Conservation (phyloP, 2,888 invertebrate species). For the Rhaphigaster nebulosa region DNA sequence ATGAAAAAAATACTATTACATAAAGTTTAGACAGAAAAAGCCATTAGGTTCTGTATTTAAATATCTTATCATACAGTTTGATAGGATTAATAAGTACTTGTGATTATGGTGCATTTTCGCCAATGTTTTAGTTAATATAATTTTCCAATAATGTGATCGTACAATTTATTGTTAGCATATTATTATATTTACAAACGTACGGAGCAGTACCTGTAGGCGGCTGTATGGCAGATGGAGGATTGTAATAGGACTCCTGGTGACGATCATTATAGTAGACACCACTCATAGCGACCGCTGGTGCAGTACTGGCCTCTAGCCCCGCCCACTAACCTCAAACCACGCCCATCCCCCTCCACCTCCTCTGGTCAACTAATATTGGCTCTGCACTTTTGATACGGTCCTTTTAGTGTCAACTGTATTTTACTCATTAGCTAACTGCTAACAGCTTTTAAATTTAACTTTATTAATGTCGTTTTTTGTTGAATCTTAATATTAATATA, state of each 20-base stretch:
- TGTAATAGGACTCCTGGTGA: neutral
- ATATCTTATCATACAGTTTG: no score
- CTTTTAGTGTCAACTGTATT: neutral
- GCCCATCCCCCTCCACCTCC: neutral
- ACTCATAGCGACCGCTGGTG: neutral
- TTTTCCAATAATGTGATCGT: no score
- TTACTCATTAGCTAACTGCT: no score
- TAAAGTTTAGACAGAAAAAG: no score
- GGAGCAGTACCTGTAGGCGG: neutral
- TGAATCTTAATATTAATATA: neutral
- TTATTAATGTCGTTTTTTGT: neutral
- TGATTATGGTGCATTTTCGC: no score
- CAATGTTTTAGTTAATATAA: no score
- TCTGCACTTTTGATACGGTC: neutral
- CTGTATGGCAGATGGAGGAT: neutral
- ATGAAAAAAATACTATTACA: no score
- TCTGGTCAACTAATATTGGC: neutral
- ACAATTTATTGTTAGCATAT: neutral
- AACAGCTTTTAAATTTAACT: neutral
- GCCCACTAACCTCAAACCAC: neutral
- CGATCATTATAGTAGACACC: neutral
- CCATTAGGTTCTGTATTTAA: no score
- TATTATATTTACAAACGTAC: neutral
- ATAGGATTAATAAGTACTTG: no score
- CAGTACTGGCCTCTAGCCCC: neutral